Evolutionary conservation across 2,888 invertebrate genomes (phyloP), one percentile per base, ranked within the genome.

Genomic region (Pyralis farinalis): DNA sequence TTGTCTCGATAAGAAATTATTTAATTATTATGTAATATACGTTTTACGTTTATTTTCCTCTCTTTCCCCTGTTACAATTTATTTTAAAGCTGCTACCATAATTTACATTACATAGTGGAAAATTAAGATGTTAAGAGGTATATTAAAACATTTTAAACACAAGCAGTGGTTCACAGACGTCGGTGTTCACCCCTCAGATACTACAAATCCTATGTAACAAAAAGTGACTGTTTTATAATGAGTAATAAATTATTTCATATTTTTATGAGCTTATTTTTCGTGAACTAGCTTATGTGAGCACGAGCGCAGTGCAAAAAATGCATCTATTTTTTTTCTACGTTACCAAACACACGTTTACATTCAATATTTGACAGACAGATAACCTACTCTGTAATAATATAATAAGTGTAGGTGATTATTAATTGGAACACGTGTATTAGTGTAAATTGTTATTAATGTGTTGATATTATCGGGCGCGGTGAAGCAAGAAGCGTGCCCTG

Each of bases 401-500:
- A 70, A 68, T 67, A 62, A 66, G 53, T 55, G 60, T 57, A 54
- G 56, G 47, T 44, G 57, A 57, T 53, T 52, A 33, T 28, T 29
- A 37, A 61, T 55, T 54, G 30, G 8, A 58, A 62, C 67, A 53
- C 58, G 55, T 49, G 58, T 63, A 59, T 60, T 63, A 62, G 46
- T 45, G 53, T 62, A 63, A 64, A 63, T 66, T 70, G 67, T 70
- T 59, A 61, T 66, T 62, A 64, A 63, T 63, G 63, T 56, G 58
- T 66, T 48, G 71, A 71, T 70, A 36, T 57, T 63, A 71, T 71
- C 71, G 34, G 1, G 34, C 45, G 47, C 45, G 47, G 47, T 48
- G 52, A 45, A 53, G 51, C 51, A 49, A 57, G 55, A 52, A 47
- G 47, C 44, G 38, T 38, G 35, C 25, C 43, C 42, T 33, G 37